Conservation (phyloP, 2,888 invertebrate species). For the Nomada ferruginata region DNA sequence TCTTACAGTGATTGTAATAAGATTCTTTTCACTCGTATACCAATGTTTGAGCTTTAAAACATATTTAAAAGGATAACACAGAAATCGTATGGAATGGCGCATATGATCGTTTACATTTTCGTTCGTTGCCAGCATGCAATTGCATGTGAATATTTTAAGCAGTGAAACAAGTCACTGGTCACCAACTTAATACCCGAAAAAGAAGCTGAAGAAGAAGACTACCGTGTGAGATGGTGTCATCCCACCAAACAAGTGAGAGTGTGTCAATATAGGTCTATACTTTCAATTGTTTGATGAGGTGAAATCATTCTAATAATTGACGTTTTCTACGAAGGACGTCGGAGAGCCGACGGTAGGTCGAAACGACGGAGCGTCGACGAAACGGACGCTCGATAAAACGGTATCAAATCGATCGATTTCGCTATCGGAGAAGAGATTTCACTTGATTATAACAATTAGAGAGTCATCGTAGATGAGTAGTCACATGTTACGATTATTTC, state of each 20-base stretch:
- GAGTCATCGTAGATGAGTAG: constrained; percentile 57
- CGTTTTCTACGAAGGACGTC: constrained; percentile 59
- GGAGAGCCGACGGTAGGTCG: constrained; percentile 65
- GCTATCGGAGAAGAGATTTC: constrained; percentile 72
- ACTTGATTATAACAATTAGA: constrained; percentile 76
- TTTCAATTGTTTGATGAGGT: constrained; percentile 85
- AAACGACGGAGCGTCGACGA: constrained; percentile 46
- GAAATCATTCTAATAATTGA: constrained; percentile 80
- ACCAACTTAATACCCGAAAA: constrained; percentile 8
- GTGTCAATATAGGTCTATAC: constrained; percentile 84
- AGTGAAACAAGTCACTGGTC: constrained; percentile 8
- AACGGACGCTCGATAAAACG: constrained; percentile 47
- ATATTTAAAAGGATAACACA: too few species aligned
- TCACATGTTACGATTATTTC: neutral
- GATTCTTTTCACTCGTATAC: too few species aligned
- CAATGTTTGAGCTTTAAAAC: too few species aligned
- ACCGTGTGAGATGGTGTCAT: constrained; percentile 81
- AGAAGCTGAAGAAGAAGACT: constrained; percentile 33
- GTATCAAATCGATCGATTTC: constrained; percentile 55
- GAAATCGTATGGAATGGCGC: too few species aligned
- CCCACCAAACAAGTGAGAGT: constrained; percentile 85
- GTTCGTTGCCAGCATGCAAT: neutral
- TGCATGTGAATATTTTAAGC: constrained; percentile 14
- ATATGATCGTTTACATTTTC: neutral
- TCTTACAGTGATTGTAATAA: neutral